Percentiles rank a stretch among this genome's conserved stretches.
Evolutionary conservation across 1,140 invertebrate genomes (phyloP).

Genomic region (Anastrepha ludens): DNA sequence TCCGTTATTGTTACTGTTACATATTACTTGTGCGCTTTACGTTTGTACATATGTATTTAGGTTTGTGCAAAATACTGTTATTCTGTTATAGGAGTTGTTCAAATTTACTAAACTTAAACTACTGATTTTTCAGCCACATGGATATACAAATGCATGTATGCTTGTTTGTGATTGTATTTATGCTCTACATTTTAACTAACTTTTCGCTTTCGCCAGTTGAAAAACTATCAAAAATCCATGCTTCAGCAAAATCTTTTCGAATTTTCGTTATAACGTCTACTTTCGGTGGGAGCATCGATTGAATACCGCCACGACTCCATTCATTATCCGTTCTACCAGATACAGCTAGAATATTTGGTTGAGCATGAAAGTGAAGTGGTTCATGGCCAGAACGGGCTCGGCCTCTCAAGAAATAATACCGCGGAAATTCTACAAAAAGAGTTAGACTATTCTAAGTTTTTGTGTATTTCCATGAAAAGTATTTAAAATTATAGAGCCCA

Average conservation of each 20-base stretch:
- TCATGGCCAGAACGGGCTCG: not conserved
- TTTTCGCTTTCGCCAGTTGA: conserved; percentile 22
- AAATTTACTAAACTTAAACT: no score
- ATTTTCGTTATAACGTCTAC: not conserved
- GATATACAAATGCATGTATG: no score
- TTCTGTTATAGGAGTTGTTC: no score
- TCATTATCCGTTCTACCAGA: no score
- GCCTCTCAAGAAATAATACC: not conserved
- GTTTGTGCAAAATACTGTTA: no score
- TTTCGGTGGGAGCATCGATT: not conserved
- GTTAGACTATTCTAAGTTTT: not conserved
- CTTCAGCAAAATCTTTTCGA: conserved; percentile 51
- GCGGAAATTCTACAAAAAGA: not conserved
- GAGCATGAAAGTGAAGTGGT: not conserved
- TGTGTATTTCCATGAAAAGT: no score
- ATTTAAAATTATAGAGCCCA: no score
- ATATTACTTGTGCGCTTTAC: no score
- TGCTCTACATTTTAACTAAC: not conserved
- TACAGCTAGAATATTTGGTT: not conserved
- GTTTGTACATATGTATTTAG: no score
- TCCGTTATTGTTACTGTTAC: no score
- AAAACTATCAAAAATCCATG: conserved; percentile 49
- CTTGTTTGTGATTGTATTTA: no score
- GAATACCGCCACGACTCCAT: not conserved
- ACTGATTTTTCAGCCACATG: no score